Conservation (phyloP, 2,797 vertebrate genomes). For the Anabacerthia variegaticeps region DNA sequence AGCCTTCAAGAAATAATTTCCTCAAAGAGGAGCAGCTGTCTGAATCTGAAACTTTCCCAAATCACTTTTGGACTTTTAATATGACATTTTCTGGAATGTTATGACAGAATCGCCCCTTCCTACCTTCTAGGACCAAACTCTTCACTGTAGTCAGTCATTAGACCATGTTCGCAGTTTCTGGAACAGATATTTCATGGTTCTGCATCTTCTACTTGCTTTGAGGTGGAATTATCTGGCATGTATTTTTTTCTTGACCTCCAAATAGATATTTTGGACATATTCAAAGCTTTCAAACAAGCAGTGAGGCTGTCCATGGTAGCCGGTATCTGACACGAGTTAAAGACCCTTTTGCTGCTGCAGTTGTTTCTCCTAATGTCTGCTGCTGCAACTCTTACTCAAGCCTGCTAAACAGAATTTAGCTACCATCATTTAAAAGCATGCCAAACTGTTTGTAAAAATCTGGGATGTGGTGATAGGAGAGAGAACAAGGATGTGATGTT, state of each 20-base stretch:
- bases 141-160: neutral
- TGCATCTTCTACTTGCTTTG: neutral
- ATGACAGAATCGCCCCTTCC: neutral
- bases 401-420: neutral
- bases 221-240: neutral
- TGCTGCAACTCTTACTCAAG: neutral
- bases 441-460: neutral
- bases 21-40: neutral
- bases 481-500: neutral
- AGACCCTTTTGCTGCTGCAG: neutral
- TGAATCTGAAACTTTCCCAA: neutral
- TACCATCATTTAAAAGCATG: neutral
- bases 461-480: neutral
- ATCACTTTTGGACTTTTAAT: neutral
- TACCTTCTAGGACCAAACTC: neutral
- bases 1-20: neutral
- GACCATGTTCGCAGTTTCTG: neutral
- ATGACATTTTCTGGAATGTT: neutral
- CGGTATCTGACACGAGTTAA: neutral
- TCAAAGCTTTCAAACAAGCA: neutral
- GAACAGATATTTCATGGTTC: neutral
- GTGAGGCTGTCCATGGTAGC: neutral
- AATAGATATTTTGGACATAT: neutral
- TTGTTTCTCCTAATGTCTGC: neutral
- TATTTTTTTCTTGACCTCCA: neutral